Percentiles rank a stretch among this genome's conserved stretches.
Conservation (phyloP, 1,140 invertebrate genomes). For the Ceratosolen solmsi region DNA sequence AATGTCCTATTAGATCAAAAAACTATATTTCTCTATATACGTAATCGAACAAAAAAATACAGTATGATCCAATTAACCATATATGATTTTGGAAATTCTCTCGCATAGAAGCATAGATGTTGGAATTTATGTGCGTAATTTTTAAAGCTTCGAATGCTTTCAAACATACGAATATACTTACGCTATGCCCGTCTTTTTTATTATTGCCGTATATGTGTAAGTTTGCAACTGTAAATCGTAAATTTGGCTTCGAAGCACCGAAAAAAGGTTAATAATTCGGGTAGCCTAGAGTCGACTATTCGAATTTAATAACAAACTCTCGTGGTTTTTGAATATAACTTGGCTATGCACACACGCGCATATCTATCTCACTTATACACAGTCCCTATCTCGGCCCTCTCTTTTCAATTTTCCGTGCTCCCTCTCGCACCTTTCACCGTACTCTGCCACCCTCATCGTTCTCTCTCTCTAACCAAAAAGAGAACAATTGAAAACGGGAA, state of each 20-base stretch:
- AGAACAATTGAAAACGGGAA: not conserved
- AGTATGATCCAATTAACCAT: not conserved
- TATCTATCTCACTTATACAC: too few species aligned
- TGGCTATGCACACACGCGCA: not conserved
- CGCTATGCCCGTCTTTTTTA: not conserved
- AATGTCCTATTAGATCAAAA: not conserved
- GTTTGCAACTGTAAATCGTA: not conserved
- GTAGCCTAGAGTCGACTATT: conserved; percentile 55
- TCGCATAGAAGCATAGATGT: too few species aligned
- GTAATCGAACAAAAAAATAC: not conserved
- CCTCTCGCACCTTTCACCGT: too few species aligned
- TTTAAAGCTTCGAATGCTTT: not conserved
- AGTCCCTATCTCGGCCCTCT: too few species aligned
- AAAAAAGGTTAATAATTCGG: conserved; percentile 58
- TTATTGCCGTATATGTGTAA: not conserved
- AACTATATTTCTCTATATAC: not conserved
- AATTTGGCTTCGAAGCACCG: not conserved
- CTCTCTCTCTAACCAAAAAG: too few species aligned
- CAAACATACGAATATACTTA: not conserved
- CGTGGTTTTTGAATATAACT: conserved; percentile 59
- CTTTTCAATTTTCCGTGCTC: too few species aligned
- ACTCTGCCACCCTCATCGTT: too few species aligned
- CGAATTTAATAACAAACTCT: conserved; percentile 62
- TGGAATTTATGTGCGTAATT: not conserved
- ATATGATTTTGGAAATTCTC: too few species aligned